phyloP scores from a whole-genome alignment of 1,140 invertebrate species.

The Rhynchophorus ferrugineus region DNA sequence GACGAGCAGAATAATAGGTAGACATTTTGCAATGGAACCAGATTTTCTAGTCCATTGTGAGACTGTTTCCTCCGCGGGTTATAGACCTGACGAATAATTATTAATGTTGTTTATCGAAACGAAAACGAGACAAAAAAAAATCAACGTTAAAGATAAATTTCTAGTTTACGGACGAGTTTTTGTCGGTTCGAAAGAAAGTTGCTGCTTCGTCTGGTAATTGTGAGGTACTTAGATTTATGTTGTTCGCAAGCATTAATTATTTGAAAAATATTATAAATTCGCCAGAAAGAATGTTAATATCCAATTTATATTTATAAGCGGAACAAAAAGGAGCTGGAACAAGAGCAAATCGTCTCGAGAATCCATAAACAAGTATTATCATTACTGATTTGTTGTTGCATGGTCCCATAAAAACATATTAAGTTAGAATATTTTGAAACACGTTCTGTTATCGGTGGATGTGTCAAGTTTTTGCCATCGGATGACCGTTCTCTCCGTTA shows the following conservation, averaged over 20 bases:
- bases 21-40: slow-evolving; percentile 21
- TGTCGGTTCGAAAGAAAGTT: slow-evolving; percentile 14
- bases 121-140: slow-evolving; percentile 1
- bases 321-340: background rate
- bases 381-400: background rate
- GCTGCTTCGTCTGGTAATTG: slow-evolving; percentile 13
- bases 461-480: background rate
- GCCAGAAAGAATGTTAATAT: slow-evolving; percentile 3
- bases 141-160: slow-evolving; percentile 17
- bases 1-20: slow-evolving; percentile 13
- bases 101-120: slow-evolving; percentile 19
- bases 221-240: slow-evolving; percentile 15
- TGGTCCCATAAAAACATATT: background rate
- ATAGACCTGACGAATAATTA: slow-evolving; percentile 19
- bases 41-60: slow-evolving; percentile 19
- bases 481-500: background rate
- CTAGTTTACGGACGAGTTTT: slow-evolving; percentile 19
- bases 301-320: background rate
- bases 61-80: slow-evolving; percentile 17
- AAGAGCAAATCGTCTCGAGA: background rate
- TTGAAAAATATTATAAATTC: slow-evolving; percentile 18
- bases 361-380: background rate
- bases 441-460: background rate
- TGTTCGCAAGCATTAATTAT: slow-evolving; percentile 16
- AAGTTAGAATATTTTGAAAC: background rate